Percentiles rank a stretch among this genome's conserved stretches.
These are phyloP conservation scores for Hololepta plana DNA, from an alignment of 2,888 invertebrate genomes.

Conservation along the genomic window DNA sequence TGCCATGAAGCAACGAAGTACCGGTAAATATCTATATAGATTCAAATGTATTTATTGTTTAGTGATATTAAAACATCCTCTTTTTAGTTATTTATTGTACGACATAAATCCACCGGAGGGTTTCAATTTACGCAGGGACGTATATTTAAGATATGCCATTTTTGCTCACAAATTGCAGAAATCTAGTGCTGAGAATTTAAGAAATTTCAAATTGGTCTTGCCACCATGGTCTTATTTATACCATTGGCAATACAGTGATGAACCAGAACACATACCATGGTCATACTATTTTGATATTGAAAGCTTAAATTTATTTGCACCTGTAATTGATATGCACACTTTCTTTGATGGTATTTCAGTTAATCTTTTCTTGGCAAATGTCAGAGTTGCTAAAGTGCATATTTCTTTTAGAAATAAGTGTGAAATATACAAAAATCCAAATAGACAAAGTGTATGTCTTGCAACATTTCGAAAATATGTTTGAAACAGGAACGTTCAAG, in stretches of 20 bases:
- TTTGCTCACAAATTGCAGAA: constrained; percentile 52
- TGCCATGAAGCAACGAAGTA: too few relatives aligned
- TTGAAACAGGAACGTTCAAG: constrained; percentile 59
- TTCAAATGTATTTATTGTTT: not conserved
- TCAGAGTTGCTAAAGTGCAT: not conserved
- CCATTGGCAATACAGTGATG: constrained; percentile 58
- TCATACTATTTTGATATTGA: constrained; percentile 65
- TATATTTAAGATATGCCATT: constrained; percentile 82
- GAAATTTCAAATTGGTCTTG: constrained; percentile 51
- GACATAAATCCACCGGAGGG: constrained; percentile 93
- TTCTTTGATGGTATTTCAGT: constrained; percentile 48
- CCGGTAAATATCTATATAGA: too few relatives aligned
- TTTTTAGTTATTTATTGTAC: constrained; percentile 61
- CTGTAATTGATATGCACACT: constrained; percentile 74
- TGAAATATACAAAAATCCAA: constrained; percentile 23
- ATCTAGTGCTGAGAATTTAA: constrained; percentile 23
- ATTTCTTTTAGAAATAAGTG: constrained; percentile 26
- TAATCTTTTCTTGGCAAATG: too few relatives aligned
- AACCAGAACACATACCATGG: constrained; percentile 58
- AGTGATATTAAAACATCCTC: constrained; percentile 1
- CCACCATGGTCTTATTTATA: constrained; percentile 85
- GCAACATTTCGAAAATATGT: constrained; percentile 73
- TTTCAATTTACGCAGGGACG: constrained; percentile 90
- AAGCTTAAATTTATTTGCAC: constrained; percentile 59
- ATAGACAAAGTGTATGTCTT: constrained; percentile 67